These are phyloP conservation scores for Brotula barbata DNA, from an alignment of 2,797 vertebrate genomes.

Conservation along the genomic window DNA sequence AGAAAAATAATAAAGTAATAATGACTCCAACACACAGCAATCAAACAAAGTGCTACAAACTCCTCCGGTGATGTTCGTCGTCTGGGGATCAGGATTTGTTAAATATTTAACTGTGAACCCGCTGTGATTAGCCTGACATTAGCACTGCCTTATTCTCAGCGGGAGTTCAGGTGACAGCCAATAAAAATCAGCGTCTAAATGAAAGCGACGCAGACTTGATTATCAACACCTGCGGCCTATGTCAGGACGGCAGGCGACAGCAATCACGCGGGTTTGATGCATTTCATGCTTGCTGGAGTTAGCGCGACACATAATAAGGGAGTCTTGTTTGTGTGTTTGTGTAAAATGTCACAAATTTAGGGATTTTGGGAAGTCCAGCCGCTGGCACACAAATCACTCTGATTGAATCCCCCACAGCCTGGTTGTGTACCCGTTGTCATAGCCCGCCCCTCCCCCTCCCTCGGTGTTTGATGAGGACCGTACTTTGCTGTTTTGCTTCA, in stretches of 20 bases:
- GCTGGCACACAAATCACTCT: too few species aligned
- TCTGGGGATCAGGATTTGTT: background rate
- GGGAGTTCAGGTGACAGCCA: conserved; percentile 16
- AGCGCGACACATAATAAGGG: too few species aligned
- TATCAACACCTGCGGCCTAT: conserved; percentile 46
- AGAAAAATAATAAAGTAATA: conserved; percentile 45
- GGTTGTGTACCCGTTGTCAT: conserved; percentile 15
- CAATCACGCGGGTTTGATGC: too few species aligned
- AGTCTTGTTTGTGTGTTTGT: too few species aligned
- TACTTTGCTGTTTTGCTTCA: conserved; percentile 59
- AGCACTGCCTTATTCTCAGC: conserved; percentile 25
- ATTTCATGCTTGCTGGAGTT: too few species aligned
- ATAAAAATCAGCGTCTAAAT: conserved; percentile 47
- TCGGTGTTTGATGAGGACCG: conserved; percentile 63
- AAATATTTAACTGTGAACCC: conserved; percentile 17
- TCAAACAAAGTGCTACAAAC: conserved; percentile 34
- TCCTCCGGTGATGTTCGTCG: conserved; percentile 7
- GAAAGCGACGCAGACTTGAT: conserved; percentile 38
- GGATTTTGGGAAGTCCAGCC: too few species aligned
- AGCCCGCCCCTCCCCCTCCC: too few species aligned
- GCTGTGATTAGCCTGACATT: conserved; percentile 45
- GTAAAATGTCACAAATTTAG: too few species aligned
- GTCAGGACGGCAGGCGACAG: conserved; percentile 30
- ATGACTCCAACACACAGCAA: conserved; percentile 45
- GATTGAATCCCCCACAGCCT: conserved; percentile 11